A percentile compares a stretch with the other conserved stretches of the same genome.
phyloP scores from a whole-genome alignment of 2,888 invertebrate species.

The Drosophila engyochracea region DNA sequence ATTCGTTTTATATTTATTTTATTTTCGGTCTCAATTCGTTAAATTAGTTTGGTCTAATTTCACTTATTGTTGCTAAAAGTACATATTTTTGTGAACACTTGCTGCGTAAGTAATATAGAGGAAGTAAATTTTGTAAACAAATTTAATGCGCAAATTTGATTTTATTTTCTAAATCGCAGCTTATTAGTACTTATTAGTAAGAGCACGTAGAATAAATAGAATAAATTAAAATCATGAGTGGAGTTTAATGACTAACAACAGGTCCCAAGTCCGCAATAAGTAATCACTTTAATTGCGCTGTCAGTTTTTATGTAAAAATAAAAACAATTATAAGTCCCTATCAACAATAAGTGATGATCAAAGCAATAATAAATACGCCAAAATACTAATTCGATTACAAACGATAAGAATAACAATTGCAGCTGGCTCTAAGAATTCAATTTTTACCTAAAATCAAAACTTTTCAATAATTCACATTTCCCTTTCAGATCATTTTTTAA shows the following conservation, averaged over 20 bases:
- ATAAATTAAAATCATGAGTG: background rate
- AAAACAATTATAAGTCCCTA: constrained; percentile 3
- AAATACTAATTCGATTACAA: constrained; percentile 7
- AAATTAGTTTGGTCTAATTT: constrained; percentile 12
- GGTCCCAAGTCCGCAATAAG: constrained; percentile 17
- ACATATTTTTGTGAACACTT: constrained; percentile 2
- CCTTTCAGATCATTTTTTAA: background rate
- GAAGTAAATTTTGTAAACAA: background rate
- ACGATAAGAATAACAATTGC: background rate
- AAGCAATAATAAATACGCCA: constrained; percentile 1
- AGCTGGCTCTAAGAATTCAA: background rate
- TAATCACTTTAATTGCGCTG: constrained; percentile 7
- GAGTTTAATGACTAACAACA: constrained; percentile 8
- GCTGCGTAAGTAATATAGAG: background rate
- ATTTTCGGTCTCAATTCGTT: constrained; percentile 6
- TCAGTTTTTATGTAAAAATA: constrained; percentile 16
- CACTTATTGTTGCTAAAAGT: background rate
- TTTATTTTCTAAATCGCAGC: background rate
- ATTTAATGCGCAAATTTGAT: background rate
- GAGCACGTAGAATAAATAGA: background rate
- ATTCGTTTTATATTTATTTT: background rate
- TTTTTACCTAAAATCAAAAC: constrained; percentile 1
- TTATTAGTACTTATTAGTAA: constrained; percentile 9
- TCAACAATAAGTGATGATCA: constrained; percentile 15
- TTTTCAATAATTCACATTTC: background rate